Conservation (phyloP, 1,140 invertebrate species). For the Penaeus indicus region DNA sequence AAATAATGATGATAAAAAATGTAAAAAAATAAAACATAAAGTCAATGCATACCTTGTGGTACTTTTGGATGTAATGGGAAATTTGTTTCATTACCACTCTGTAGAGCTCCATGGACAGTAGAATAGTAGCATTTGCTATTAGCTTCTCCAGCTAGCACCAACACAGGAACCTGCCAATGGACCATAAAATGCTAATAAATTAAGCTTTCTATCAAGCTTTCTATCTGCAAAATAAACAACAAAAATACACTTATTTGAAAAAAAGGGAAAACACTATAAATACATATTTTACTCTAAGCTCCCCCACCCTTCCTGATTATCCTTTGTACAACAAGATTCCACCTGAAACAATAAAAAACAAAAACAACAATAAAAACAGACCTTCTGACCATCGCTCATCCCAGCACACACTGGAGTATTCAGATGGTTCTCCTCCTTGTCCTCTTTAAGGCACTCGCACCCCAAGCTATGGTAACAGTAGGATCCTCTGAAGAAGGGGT, state of each 20-base stretch:
- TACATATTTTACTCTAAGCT: not conserved
- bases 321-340: too few species aligned
- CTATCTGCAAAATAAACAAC: not conserved
- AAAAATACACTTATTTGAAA: not conserved
- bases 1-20: constrained; percentile 28
- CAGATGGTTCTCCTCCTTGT: constrained; percentile 12
- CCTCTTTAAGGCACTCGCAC: constrained; percentile 71
- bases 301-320: not conserved
- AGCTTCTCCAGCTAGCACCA: constrained; percentile 75
- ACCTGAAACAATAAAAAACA: not conserved
- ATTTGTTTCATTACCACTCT: constrained; percentile 49
- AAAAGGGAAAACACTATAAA: not conserved
- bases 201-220: too few species aligned
- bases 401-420: constrained; percentile 29
- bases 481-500: constrained; percentile 77
- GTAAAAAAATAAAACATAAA: not conserved
- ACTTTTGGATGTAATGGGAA: constrained; percentile 19
- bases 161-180: constrained; percentile 42
- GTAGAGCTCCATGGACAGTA: constrained; percentile 82
- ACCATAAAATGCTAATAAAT: too few species aligned
- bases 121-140: constrained; percentile 77
- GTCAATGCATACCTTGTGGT: constrained; percentile 22
- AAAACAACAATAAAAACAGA: not conserved
- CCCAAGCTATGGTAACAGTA: constrained; percentile 76
- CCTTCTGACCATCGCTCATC: constrained; percentile 11